Base-by-base conservation (phyloP, 2,888 invertebrate genomes). In the Scaptomyza cyrtandrae region DNA sequence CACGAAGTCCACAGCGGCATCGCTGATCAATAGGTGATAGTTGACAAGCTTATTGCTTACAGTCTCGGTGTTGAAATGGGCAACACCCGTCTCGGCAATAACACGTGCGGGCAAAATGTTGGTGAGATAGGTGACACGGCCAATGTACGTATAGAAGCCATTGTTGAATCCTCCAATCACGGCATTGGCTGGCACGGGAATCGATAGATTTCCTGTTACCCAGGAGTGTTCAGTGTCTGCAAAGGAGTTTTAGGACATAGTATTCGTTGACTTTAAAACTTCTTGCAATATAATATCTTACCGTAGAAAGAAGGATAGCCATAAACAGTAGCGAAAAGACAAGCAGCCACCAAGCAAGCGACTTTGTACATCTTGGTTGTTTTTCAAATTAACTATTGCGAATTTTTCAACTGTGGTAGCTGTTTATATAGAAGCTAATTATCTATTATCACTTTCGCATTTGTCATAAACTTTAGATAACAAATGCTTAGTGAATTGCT, bases 131-230 rank as follows among this genome's bases (percentile, higher is more conserved):
- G 2, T 5, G n/a, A 59, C 59, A 10, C 80, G 80, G 6, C 75
- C 84, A 31, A 80, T 62, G 33, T 80, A 83, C 24, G 63, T 60
- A 11, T 57, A 61, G 35, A 64, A 75, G n/a, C 84, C 84, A 29
- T 66, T 52, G 78, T 80, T 78, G 7, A 75, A 52, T 16, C 80
- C 80, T 10, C 84, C 84, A 27, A 80, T 7, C 7, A 80, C 13
- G 5, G 62, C 69, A 14, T 53, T 45, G 0, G 7, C 45, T 6
- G 84, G 70, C n/a, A 80, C 44, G 1, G 60, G 53, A 29, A 39
- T 43, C 3, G 80, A 75, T 6, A 81, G 62, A 49, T 80, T 74
- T 9, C 80, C 78, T 2, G 52, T 33, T 6, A 41, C 45, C 81
- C 80, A 80, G 6, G 33, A 24, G 24, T 80, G 61, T 31, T 80